Evolutionary conservation across 2,888 invertebrate genomes (phyloP), one percentile per base, ranked within the genome.

Genomic region (Isoperla grammatica): DNA sequence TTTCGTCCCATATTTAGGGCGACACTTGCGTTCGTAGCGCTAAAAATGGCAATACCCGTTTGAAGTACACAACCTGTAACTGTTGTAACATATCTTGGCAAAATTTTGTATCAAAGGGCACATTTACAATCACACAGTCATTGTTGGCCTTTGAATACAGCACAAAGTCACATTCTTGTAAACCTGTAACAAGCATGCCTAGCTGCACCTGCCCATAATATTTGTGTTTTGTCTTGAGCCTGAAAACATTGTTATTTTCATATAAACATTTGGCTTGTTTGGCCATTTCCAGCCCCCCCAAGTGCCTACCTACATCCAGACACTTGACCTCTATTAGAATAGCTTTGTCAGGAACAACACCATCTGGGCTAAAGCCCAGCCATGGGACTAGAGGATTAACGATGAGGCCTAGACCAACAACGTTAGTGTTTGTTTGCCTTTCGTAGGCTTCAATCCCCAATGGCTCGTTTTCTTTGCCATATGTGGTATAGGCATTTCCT

Each of bases 161-260:
- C 4, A 29, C 8, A 29, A 29, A 29, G 8, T 29, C 5, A 8
- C 29, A 29, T 29, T 29, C 29, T 29, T 29, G 4, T 29, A 29
- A 29, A 6, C 29, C 29, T 4, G 5, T 29, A 8, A 29, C 5
- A 6, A 29, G 29, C 29, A 29, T 29, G 4, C 29, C 29, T 6
- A 29, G 29, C 29, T 29, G 29, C 29, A 64, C 53, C 59, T 65
- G 64, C 12, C 56, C 61, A 55, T 61, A 62, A 53, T 64, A 64
- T 40, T 56, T 40, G 29, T 64, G 60, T 35, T 48, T 63, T 22
- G 59, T 54, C 23, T 61, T 64, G 39, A 63, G 40, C 6, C 9
- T 15, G 40, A 62, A 53, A 20, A 60, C 54, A 17, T 59, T 56
- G 37, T n/a, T 23, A 40, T 42, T 22, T 12, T 11, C n/a, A 5